Conservation (phyloP, 2,797 vertebrate species). For the Leptodactylus fallax region DNA sequence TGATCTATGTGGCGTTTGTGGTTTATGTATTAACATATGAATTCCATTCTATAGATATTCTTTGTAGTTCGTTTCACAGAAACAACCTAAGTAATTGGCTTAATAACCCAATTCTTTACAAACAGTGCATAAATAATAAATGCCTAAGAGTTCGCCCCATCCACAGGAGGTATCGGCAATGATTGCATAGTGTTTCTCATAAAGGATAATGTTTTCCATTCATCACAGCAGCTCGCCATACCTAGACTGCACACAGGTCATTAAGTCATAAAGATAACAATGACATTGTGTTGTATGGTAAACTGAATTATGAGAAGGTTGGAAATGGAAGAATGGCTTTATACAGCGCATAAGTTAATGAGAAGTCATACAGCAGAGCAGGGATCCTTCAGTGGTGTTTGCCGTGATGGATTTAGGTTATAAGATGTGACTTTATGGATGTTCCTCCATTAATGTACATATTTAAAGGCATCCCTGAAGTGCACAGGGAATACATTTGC, state of each 20-base stretch:
- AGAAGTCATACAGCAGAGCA: conserved; percentile 28
- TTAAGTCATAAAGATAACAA: conserved; percentile 47
- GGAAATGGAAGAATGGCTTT: conserved; percentile 35
- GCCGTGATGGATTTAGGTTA: conserved; percentile 24
- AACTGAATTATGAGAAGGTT: conserved; percentile 29
- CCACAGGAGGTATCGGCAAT: neutral
- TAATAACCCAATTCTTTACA: conserved; percentile 11
- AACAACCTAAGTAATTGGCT: conserved; percentile 9
- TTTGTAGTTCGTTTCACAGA: neutral
- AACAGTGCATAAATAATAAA: conserved; percentile 29
- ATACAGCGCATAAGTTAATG: conserved; percentile 19
- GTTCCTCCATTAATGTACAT: conserved; percentile 11
- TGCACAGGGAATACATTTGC: neutral
- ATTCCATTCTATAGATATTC: neutral
- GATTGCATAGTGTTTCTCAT: neutral
- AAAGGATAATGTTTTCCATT: conserved; percentile 12
- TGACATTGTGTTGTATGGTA: neutral
- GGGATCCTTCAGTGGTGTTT: neutral
- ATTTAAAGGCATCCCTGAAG: conserved; percentile 18
- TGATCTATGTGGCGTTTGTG: neutral
- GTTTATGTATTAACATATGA: neutral
- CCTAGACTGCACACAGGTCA: conserved; percentile 20
- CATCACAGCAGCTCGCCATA: conserved; percentile 16
- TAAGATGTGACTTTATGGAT: neutral
- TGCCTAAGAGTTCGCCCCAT: neutral